Evolutionary conservation across 2,113 vertebrate species (phyloP).

Genomic region (Tachysurus vachellii): DNA sequence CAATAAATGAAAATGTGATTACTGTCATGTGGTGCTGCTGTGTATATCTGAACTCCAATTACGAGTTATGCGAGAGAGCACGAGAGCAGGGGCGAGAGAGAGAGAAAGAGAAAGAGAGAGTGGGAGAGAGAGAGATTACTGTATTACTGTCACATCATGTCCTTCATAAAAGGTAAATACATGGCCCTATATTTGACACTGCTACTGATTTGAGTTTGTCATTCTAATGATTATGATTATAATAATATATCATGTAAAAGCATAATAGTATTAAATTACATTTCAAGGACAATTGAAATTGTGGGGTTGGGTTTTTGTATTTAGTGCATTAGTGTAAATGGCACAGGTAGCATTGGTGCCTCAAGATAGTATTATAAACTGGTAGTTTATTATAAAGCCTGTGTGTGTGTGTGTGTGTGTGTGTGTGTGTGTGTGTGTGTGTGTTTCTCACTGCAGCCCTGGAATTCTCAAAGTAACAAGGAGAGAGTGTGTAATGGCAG

Average conservation of each 20-base stretch:
- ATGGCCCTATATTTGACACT: background rate
- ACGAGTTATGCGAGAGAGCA: background rate
- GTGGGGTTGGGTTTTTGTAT: background rate
- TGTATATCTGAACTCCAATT: background rate
- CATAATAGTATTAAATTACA: background rate
- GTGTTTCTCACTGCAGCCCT: conserved; percentile 52
- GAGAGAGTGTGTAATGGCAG: conserved; percentile 67
- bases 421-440: conserved; percentile 28
- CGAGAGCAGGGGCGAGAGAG: background rate
- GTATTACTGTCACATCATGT: background rate
- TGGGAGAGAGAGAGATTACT: background rate
- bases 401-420: conserved; percentile 18
- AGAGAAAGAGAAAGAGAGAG: background rate
- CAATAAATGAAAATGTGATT: conserved; percentile 23
- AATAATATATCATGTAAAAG: background rate
- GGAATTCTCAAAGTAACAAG: conserved; percentile 58
- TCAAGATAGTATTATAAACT: background rate
- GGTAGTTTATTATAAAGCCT: background rate
- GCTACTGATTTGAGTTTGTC: background rate
- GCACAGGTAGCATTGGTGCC: background rate
- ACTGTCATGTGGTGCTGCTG: background rate
- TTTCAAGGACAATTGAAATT: background rate
- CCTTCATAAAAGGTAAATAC: background rate
- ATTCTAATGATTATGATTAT: background rate
- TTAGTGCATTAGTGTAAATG: conserved; percentile 1